A percentile compares a stretch with the other conserved stretches of the same genome.
Evolutionary conservation across 1,140 invertebrate species (phyloP).

Genomic region (Probaryconus sp.): DNA sequence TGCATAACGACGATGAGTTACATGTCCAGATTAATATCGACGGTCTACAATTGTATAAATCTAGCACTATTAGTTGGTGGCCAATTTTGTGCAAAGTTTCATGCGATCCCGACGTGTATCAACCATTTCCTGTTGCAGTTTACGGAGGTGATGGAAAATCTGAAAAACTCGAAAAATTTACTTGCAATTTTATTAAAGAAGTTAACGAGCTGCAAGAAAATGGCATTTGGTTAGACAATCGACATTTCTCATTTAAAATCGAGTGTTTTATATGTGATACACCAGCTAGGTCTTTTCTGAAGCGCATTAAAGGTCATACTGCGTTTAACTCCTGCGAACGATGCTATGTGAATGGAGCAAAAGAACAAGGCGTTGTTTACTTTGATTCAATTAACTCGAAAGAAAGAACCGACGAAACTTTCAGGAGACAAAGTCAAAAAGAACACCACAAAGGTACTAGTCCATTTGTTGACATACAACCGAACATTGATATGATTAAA

Average conservation of each 20-base stretch:
- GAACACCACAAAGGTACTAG: constrained; percentile 26
- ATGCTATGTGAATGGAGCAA: constrained; percentile 5
- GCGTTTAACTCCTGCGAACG: constrained; percentile 6
- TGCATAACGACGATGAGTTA: neutral
- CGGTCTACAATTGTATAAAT: constrained; percentile 13
- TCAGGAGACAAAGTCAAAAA: constrained; percentile 15
- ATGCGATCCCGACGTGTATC: constrained; percentile 1
- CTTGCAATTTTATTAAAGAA: constrained; percentile 19
- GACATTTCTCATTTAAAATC: constrained; percentile 8
- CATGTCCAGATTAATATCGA: constrained; percentile 18
- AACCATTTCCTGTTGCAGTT: constrained; percentile 8
- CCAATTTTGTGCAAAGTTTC: constrained; percentile 23
- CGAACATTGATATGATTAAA: constrained; percentile 23
- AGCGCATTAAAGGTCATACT: constrained; percentile 10
- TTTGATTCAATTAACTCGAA: neutral
- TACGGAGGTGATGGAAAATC: constrained; percentile 17
- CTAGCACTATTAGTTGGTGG: constrained; percentile 14
- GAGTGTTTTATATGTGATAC: constrained; percentile 19
- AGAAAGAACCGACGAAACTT: constrained; percentile 9
- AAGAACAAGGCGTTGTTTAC: neutral
- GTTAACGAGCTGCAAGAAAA: constrained; percentile 12
- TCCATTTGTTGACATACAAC: constrained; percentile 11
- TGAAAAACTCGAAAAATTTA: constrained; percentile 9
- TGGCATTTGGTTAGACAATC: constrained; percentile 13
- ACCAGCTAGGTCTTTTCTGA: neutral